These are phyloP conservation scores for Calypte anna DNA, from an alignment of 2,113 vertebrate species.

Conservation along the genomic window DNA sequence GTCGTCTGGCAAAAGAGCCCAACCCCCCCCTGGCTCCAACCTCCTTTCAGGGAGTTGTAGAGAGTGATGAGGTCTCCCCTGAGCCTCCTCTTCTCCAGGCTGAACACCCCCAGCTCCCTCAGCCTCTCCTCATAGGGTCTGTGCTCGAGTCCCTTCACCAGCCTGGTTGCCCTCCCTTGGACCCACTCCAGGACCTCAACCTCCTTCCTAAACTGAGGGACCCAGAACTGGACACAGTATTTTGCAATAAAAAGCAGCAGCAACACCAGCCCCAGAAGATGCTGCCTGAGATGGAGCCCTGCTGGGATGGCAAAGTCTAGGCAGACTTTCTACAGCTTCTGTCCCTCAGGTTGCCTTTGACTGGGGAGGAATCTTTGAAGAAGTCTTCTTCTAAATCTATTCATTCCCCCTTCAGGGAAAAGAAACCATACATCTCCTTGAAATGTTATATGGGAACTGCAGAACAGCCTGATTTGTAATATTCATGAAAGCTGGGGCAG, in stretches of 20 bases:
- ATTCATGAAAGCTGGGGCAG: neutral
- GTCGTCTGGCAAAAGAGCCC: no score
- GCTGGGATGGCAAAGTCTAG: neutral
- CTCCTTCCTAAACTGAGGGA: no score
- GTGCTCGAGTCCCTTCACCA: no score
- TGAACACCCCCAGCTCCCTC: no score
- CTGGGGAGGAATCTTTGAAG: neutral
- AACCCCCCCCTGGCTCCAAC: no score
- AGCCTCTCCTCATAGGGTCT: no score
- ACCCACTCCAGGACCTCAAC: no score
- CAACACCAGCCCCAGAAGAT: neutral
- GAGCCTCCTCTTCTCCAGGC: no score
- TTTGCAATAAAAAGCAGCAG: neutral
- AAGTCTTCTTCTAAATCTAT: neutral
- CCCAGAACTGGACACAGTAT: no score
- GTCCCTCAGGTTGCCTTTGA: neutral
- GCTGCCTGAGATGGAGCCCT: neutral
- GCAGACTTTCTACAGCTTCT: neutral
- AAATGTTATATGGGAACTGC: neutral
- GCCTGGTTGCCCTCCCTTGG: no score
- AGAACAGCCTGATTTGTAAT: neutral
- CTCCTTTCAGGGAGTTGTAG: no score
- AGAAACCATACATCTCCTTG: neutral
- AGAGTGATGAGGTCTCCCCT: no score
- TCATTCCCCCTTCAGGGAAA: neutral